These are phyloP conservation scores for Holcopasites calliopsidis DNA, from an alignment of 1,140 invertebrate species.

Conservation along the genomic window DNA sequence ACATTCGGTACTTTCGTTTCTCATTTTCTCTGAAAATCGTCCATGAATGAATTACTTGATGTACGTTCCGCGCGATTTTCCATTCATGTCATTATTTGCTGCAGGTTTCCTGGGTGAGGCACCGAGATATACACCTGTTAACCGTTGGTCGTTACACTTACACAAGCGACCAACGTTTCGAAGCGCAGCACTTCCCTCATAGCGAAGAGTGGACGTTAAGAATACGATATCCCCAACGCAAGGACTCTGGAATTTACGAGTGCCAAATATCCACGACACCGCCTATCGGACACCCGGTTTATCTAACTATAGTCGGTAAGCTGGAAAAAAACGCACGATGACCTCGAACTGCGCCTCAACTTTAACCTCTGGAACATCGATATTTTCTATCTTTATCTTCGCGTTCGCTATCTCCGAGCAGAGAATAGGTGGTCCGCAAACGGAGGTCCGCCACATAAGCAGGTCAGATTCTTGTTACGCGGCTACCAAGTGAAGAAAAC, in stretches of 20 bases:
- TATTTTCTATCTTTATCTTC: too few species aligned
- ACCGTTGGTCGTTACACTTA: slow-evolving; percentile 83
- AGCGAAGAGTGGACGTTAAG: slow-evolving; percentile 83
- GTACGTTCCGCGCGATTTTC: neutral
- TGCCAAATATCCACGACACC: slow-evolving; percentile 91
- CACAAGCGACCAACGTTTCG: slow-evolving; percentile 82
- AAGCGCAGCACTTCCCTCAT: slow-evolving; percentile 79
- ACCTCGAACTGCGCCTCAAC: neutral
- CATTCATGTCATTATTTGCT: slow-evolving; percentile 11
- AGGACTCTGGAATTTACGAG: slow-evolving; percentile 88
- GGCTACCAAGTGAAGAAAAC: neutral
- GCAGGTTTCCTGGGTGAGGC: slow-evolving; percentile 83
- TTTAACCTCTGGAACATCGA: too few species aligned
- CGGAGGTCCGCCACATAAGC: too few species aligned
- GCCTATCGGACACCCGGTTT: slow-evolving; percentile 85
- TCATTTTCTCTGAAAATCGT: neutral
- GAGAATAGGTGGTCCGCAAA: too few species aligned
- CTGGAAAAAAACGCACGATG: slow-evolving; percentile 9
- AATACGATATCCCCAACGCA: slow-evolving; percentile 84
- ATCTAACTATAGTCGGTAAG: slow-evolving; percentile 87
- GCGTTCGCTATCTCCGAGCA: too few species aligned
- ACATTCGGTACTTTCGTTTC: neutral
- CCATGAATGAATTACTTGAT: too few species aligned
- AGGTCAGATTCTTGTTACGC: neutral
- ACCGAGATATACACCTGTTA: slow-evolving; percentile 80